Evolutionary conservation across 2,888 invertebrate genomes (phyloP).

Genomic region (Drosophila niveifrons): DNA sequence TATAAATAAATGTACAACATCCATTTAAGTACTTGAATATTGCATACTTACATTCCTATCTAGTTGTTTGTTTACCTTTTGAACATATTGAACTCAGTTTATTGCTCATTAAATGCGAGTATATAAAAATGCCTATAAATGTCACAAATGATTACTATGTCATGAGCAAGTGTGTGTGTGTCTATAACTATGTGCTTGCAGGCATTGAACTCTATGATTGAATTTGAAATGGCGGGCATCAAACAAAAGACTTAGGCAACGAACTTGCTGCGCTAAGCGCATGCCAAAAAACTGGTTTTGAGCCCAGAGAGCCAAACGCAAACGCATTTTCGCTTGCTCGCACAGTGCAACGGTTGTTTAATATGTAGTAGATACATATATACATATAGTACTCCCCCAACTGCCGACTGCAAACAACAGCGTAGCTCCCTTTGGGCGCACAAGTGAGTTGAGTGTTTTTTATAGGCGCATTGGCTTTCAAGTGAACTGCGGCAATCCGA

Average conservation of each 20-base stretch:
- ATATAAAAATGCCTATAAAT: conserved; percentile 40
- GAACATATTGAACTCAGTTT: conserved; percentile 31
- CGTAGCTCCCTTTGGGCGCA: conserved; percentile 14
- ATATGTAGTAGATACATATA: conserved; percentile 5
- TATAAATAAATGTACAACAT: background rate
- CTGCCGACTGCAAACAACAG: conserved; percentile 36
- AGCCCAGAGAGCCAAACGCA: conserved; percentile 26
- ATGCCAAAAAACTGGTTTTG: conserved; percentile 71
- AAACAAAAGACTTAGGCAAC: conserved; percentile 81
- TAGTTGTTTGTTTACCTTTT: background rate
- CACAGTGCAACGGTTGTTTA: conserved; percentile 66
- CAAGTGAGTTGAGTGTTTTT: conserved; percentile 17
- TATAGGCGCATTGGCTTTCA: conserved; percentile 45
- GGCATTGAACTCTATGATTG: conserved; percentile 74
- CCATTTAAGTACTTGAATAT: background rate
- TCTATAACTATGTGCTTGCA: conserved; percentile 30
- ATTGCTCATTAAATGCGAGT: conserved; percentile 33
- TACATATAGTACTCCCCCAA: background rate
- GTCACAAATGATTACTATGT: conserved; percentile 35
- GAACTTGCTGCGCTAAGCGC: conserved; percentile 57
- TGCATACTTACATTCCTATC: background rate
- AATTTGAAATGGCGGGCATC: conserved; percentile 41
- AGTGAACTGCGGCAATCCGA: conserved; percentile 25
- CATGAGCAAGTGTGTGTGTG: conserved; percentile 27
- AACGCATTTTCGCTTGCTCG: conserved; percentile 57